phyloP scores from a whole-genome alignment of 2,888 invertebrate genomes.

The Colletes collaris region DNA sequence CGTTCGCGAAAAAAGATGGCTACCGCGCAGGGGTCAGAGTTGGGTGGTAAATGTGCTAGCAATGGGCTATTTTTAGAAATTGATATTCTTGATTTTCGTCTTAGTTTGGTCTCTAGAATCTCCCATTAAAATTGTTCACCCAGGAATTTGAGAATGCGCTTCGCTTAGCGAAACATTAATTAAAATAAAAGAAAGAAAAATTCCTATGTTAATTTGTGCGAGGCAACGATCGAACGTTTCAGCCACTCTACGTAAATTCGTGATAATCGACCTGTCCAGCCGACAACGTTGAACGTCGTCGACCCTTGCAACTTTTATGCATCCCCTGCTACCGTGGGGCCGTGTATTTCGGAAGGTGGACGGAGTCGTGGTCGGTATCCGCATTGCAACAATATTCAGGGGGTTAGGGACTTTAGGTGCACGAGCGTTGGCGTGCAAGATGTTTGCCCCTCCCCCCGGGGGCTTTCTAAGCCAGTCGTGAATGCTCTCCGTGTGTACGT shows the following conservation, averaged over 20 bases:
- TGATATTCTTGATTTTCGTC: too few species aligned
- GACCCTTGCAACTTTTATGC: neutral
- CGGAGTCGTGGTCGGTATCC: slow-evolving; percentile 17
- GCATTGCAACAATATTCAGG: slow-evolving; percentile 52
- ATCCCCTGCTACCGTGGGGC: neutral
- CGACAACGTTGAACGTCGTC: slow-evolving; percentile 11
- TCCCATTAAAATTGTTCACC: too few species aligned
- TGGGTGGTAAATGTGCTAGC: too few species aligned
- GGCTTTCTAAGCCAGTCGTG: slow-evolving; percentile 20
- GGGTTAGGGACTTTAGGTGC: slow-evolving; percentile 39
- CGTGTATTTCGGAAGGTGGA: neutral
- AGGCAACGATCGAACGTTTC: neutral
- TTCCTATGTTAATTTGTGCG: neutral
- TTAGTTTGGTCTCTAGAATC: too few species aligned
- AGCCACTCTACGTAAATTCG: neutral
- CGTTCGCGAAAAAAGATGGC: too few species aligned
- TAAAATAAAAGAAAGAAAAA: too few species aligned
- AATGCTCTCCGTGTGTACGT: slow-evolving; percentile 24
- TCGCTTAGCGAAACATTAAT: too few species aligned
- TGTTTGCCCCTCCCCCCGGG: slow-evolving; percentile 11
- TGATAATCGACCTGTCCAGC: neutral
- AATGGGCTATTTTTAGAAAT: neutral
- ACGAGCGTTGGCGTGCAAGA: slow-evolving; percentile 53
- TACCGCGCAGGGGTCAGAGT: too few species aligned
- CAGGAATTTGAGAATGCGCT: too few species aligned